phyloP scores from a whole-genome alignment of 2,797 vertebrate genomes.

The Anisognathus igniventris region DNA sequence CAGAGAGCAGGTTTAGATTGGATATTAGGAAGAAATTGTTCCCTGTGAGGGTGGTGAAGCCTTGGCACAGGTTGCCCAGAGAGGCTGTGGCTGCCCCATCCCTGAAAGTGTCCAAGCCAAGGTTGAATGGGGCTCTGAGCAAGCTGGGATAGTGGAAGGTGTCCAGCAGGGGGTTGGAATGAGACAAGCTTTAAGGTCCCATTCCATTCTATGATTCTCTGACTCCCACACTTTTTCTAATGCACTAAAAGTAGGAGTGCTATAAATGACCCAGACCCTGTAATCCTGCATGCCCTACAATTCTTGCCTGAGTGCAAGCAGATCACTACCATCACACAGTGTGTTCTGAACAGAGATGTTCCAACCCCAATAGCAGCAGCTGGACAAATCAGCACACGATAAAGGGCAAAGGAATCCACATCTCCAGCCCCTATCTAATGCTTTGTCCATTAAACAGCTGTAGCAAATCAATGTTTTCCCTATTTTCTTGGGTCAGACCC shows the following conservation, averaged over 20 bases:
- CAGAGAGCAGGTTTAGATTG: fast-evolving
- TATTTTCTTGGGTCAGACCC: not conserved
- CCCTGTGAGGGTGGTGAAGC: fast-evolving
- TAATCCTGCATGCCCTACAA: not conserved
- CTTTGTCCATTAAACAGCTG: not conserved
- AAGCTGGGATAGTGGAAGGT: fast-evolving
- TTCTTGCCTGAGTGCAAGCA: not conserved
- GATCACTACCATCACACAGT: not conserved
- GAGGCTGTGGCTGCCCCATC: not conserved
- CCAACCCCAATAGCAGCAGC: not conserved
- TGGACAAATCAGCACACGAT: not conserved
- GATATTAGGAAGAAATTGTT: fast-evolving
- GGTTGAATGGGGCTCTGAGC: fast-evolving
- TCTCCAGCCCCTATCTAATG: not conserved
- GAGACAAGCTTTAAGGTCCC: not conserved
- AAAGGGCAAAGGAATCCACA: not conserved
- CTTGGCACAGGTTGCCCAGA: not conserved
- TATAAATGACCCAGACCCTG: not conserved
- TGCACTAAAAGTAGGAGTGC: not conserved
- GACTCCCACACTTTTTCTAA: not conserved
- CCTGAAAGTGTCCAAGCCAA: not conserved
- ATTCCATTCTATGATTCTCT: not conserved
- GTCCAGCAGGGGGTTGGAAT: not conserved
- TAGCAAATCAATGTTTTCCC: not conserved
- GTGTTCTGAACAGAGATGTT: not conserved